Evolutionary conservation across 1,140 invertebrate genomes (phyloP), one percentile per base, ranked within the genome.

Genomic region (Papilio helenus): DNA sequence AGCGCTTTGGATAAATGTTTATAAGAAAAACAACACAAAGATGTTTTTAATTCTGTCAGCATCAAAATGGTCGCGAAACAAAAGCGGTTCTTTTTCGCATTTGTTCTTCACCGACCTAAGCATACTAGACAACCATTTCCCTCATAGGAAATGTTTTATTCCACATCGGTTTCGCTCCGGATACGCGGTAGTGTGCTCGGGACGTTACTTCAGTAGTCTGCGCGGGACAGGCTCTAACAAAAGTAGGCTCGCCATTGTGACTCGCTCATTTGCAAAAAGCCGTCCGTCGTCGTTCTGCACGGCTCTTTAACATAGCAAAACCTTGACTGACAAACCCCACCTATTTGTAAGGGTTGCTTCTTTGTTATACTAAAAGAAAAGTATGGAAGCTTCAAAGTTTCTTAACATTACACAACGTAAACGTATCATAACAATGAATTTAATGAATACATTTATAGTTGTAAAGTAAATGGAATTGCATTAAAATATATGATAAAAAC

Each of bases 271-370:
- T 73, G 72, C 39, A 46, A 73, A 73, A 20, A 73, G 72, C 72
- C 51, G 51, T 49, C 14, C 46, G 16, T n/a, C 42, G 16, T 16
- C 72, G 42, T 23, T 46, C 20, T 73, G 7, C 71, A 72, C 71
- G n/a, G 20, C 71, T 73, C 39, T 73, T 73, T 46, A 72, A 42
- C 72, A 49, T 73, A 72, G 34, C 71, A 73, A 73, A 73, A 73
- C 72, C 72, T 73, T 73, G 72, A 49, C 44, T 73, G 44, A 73
- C 42, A 73, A 26, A 73, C 23, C 72, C 3, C 49, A 16, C 72
- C 20, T 73, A 49, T 42, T 49, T 73, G 0, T 49, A 42, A 73
- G 72, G 72, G 44, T 49, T 46, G 29, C 18, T n/a, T 72, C 34
- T 39, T 42, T 42, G 68, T 72, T 72, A 34, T 71, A 9, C 16